Conservation (phyloP, 2,888 invertebrate genomes). For the Spatulosminthurus flaviceps region DNA sequence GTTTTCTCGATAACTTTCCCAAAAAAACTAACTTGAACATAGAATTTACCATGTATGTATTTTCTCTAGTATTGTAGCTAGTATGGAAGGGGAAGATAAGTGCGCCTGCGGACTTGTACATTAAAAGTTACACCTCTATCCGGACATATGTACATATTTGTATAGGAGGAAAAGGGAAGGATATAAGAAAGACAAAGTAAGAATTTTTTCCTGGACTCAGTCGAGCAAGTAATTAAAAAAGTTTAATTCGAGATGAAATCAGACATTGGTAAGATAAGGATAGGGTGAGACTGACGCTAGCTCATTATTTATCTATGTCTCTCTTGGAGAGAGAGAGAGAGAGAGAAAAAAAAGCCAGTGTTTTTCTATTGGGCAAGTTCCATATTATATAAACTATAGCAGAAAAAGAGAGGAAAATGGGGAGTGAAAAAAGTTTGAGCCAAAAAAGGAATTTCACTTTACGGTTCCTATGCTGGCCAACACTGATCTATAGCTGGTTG, state of each 20-base stretch:
- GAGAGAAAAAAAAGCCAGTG: background rate
- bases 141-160: too few relatives aligned
- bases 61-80: background rate
- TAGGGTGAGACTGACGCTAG: slow-evolving; percentile 21
- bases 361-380: background rate
- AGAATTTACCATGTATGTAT: background rate
- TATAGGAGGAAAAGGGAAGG: too few relatives aligned
- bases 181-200: too few relatives aligned
- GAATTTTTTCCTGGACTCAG: background rate
- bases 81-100: background rate
- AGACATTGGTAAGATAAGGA: slow-evolving; percentile 14
- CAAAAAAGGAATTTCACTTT: slow-evolving; percentile 33
- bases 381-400: background rate
- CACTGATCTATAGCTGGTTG: background rate
- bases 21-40: slow-evolving; percentile 8
- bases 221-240: slow-evolving; percentile 46
- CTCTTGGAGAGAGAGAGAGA: too few relatives aligned
- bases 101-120: slow-evolving; percentile 10
- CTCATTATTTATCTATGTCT: slow-evolving; percentile 32
- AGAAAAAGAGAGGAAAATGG: too few relatives aligned
- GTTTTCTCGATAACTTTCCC: slow-evolving; percentile 19
- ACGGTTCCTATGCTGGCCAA: background rate
- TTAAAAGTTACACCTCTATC: too few relatives aligned
- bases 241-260: slow-evolving; percentile 46
- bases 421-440: slow-evolving; percentile 29